phyloP scores from a whole-genome alignment of 2,888 invertebrate genomes.

The Nineta flava region DNA sequence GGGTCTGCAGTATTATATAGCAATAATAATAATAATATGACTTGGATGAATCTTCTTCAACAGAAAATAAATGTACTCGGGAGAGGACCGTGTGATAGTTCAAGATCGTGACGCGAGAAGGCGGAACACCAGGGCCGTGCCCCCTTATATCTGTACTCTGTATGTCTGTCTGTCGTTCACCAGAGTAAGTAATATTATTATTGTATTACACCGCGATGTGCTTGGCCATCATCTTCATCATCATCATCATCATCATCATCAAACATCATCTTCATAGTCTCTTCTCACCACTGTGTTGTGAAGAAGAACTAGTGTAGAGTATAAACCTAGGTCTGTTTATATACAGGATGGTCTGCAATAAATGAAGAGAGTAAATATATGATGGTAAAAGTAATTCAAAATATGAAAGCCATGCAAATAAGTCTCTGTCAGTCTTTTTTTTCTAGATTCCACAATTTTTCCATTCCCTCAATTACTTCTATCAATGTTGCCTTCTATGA shows the following conservation, averaged over 20 bases:
- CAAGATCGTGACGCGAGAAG: conserved; percentile 5
- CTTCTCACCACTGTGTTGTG: too few species aligned
- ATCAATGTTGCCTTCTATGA: too few species aligned
- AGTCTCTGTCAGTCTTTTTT: too few species aligned
- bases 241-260: neutral
- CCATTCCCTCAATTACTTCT: too few species aligned
- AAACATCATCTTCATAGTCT: too few species aligned
- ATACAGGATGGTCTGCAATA: too few species aligned
- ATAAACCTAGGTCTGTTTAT: too few species aligned
- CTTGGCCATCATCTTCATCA: neutral
- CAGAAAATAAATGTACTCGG: neutral
- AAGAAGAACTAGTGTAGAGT: too few species aligned
- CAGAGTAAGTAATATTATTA: neutral
- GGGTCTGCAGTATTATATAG: neutral
- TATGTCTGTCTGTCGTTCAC: neutral
- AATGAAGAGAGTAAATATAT: too few species aligned
- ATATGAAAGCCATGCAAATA: too few species aligned
- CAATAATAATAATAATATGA: neutral
- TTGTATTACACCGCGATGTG: neutral
- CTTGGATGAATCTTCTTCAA: conserved; percentile 1
- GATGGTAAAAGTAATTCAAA: too few species aligned
- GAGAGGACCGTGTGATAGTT: conserved; percentile 4
- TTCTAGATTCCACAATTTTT: too few species aligned
- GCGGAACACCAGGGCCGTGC: conserved; percentile 4
- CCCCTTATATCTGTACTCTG: neutral